These are phyloP conservation scores for Hyalella azteca DNA, from an alignment of 2,888 invertebrate genomes.

Conservation along the genomic window DNA sequence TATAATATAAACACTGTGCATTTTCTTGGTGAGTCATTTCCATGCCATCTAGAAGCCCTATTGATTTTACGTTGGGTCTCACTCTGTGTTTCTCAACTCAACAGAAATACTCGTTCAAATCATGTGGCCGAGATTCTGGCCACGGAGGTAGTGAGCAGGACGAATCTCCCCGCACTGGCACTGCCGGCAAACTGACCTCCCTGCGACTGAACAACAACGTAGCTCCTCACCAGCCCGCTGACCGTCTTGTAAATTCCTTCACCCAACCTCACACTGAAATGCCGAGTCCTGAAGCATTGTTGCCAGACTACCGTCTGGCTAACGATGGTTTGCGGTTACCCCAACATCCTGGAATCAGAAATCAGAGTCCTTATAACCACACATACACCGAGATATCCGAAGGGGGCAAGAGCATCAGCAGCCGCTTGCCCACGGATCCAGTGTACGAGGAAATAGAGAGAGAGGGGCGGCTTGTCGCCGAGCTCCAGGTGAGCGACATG, in stretches of 20 bases:
- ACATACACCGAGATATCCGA: constrained; percentile 78
- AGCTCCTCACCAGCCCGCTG: constrained; percentile 67
- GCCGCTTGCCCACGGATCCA: constrained; percentile 68
- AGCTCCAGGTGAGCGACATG: constrained; percentile 69
- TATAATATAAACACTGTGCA: too few species aligned
- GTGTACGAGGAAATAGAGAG: constrained; percentile 72
- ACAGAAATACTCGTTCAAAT: constrained; percentile 87
- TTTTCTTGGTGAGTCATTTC: too few species aligned
- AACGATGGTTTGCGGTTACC: constrained; percentile 50
- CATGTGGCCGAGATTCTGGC: constrained; percentile 72
- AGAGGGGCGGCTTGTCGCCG: constrained; percentile 56
- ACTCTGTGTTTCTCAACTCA: too few species aligned
- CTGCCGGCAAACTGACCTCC: constrained; percentile 62
- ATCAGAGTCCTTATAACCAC: constrained; percentile 70
- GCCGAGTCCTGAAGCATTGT: constrained; percentile 51
- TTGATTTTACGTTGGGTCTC: too few species aligned
- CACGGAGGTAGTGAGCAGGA: constrained; percentile 73
- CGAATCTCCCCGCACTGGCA: constrained; percentile 69
- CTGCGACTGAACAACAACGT: constrained; percentile 67
- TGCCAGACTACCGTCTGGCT: constrained; percentile 56
- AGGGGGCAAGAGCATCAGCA: constrained; percentile 60
- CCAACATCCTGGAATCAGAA: constrained; percentile 44
- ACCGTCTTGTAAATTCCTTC: constrained; percentile 58
- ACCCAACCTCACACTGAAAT: constrained; percentile 43
- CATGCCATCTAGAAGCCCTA: too few species aligned